These are phyloP conservation scores for Edolisoma coerulescens DNA, from an alignment of 2,113 vertebrate species.

Conservation along the genomic window DNA sequence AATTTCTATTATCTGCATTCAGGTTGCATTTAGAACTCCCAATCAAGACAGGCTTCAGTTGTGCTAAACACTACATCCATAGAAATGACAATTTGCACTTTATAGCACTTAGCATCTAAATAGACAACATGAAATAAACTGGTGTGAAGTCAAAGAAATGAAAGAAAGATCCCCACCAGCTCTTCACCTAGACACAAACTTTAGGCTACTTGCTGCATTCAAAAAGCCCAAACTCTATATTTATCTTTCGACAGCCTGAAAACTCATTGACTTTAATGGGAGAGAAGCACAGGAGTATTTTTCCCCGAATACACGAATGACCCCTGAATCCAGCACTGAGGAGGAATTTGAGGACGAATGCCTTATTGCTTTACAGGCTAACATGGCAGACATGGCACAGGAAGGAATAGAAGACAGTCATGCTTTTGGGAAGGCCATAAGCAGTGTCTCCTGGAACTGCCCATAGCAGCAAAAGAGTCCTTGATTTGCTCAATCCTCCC, in stretches of 20 bases:
- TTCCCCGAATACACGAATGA: rapidly evolving
- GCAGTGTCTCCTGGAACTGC: neutral
- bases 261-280: neutral
- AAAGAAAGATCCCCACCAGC: neutral
- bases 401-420: neutral
- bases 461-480: neutral
- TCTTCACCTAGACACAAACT: neutral
- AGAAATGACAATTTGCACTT: neutral
- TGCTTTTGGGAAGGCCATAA: neutral
- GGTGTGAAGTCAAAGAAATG: neutral
- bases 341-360: neutral
- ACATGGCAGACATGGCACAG: neutral
- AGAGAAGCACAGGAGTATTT: neutral
- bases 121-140: neutral
- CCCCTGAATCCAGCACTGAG: neutral
- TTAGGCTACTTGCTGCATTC: neutral
- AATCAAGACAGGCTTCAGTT: neutral
- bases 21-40: neutral
- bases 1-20: conserved; percentile 3
- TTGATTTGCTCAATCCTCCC: neutral
- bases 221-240: neutral
- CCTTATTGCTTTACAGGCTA: neutral
- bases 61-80: neutral
- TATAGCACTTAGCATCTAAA: neutral
- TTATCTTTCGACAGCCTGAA: neutral